Conservation (phyloP, 2,888 invertebrate genomes). For the Orchesella flavescens region DNA sequence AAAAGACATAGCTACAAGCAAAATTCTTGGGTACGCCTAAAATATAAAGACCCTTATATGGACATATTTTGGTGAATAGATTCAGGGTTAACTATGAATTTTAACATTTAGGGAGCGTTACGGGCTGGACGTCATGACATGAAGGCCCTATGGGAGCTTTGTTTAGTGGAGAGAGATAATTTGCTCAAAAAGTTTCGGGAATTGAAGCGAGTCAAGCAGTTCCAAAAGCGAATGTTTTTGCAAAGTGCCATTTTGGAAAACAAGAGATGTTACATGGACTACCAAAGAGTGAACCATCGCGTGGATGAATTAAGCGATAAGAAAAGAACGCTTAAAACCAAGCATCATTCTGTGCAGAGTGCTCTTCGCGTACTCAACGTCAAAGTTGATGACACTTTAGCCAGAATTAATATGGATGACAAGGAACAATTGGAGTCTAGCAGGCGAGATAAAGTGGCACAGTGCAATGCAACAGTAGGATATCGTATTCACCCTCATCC, state of each 20-base stretch:
- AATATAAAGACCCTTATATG: background rate
- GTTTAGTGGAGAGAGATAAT: background rate
- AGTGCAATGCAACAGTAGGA: background rate
- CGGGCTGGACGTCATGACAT: slow-evolving; percentile 36
- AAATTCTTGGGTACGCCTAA: background rate
- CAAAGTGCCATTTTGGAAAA: slow-evolving; percentile 28
- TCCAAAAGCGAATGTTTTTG: slow-evolving; percentile 17
- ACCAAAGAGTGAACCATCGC: background rate
- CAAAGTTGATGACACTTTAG: background rate
- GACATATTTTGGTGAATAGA: background rate
- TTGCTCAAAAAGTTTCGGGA: slow-evolving; percentile 17
- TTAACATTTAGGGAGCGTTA: slow-evolving; percentile 15
- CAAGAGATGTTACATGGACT: slow-evolving; percentile 12
- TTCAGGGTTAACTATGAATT: too few relatives aligned
- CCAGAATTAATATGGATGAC: background rate
- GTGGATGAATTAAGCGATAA: slow-evolving; percentile 16
- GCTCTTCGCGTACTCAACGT: slow-evolving; percentile 8
- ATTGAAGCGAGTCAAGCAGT: background rate
- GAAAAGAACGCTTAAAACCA: background rate
- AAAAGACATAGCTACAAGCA: slow-evolving; percentile 15
- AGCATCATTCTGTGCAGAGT: background rate
- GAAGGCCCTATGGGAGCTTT: slow-evolving; percentile 29
- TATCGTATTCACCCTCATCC: background rate
- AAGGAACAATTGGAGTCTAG: slow-evolving; percentile 8
- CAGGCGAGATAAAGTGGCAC: background rate